Evolutionary conservation across 2,888 invertebrate species (phyloP), one percentile per base, ranked within the genome.

Genomic region (Chymomyza caudatula): DNA sequence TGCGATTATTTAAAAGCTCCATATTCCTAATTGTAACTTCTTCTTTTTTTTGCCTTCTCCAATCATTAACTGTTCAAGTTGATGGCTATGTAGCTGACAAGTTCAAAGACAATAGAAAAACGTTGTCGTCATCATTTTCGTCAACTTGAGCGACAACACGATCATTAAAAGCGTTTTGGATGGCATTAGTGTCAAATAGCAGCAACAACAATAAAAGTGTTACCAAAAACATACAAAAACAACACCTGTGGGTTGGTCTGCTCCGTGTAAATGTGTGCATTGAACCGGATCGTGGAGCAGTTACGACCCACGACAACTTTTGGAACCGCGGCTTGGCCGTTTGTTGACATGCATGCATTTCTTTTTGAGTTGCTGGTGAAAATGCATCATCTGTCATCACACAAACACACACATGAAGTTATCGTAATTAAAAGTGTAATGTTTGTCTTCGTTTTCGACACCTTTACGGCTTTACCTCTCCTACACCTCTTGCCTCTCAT

Each of bases 341-440:
- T 22, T 51, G 19, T 22, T 19, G 51, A 51, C 51, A 19, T 51
- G 23, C 51, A 51, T 51, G 54, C 29, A 23, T 63, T 69, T n/a
- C n/a, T n/a, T n/a, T 69, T 60, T 71, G 68, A 63, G 73, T 76
- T 72, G 69, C 63, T 60, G 37, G 23, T 54, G 53, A 59, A 69
- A 67, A 63, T 44, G 49, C 60, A 56, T 55, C 65, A 49, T 61
- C 63, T 57, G 60, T 23, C 52, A 42, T 37, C 55, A 47, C 58
- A 53, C 49, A 25, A 60, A 42, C 51, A 60, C 23, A 63, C 51
- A 63, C 67, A 68, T 63, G 8, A 11, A 11, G 29, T 77, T 81
- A 78, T 82, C 79, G 73, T 85, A 80, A 80, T 85, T 82, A 80
- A 78, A 80, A 74, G 74, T 82, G 83, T 80, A 82, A 85, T 80